A percentile compares a stretch with the other conserved stretches of the same genome.
Evolutionary conservation across 1,140 invertebrate genomes (phyloP).

Genomic region (Magallana ariakensis): DNA sequence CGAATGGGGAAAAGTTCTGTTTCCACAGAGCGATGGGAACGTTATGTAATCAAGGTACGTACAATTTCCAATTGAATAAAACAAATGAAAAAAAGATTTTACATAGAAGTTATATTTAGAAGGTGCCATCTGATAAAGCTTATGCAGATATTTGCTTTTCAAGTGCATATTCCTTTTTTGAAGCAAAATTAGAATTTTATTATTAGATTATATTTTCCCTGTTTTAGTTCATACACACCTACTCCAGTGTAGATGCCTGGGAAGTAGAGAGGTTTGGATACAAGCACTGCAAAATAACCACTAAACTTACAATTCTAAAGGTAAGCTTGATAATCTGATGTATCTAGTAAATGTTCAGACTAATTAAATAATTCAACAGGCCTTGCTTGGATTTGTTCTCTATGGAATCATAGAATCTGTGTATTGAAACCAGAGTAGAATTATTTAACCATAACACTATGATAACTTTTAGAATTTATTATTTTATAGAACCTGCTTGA

Average conservation of each 20-base stretch:
- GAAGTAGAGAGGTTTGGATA: slow-evolving; percentile 97
- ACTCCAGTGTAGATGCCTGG: slow-evolving; percentile 95
- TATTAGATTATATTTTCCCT: slow-evolving; percentile 40
- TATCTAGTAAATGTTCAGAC: no score
- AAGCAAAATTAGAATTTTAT: no score
- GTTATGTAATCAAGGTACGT: slow-evolving; percentile 87
- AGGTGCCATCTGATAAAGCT: no score
- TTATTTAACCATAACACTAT: no score
- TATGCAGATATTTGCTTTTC: no score
- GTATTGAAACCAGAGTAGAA: no score
- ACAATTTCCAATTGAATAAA: neutral
- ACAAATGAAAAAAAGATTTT: no score
- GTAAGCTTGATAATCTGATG: slow-evolving; percentile 65
- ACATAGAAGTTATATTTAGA: no score
- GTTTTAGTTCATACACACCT: slow-evolving; percentile 89
- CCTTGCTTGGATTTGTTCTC: no score
- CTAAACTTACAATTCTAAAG: slow-evolving; percentile 94
- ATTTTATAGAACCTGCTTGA: slow-evolving; percentile 90
- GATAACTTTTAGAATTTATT: slow-evolving; percentile 54
- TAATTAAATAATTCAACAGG: no score
- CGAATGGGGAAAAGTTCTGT: slow-evolving; percentile 88
- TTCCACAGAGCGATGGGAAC: slow-evolving; percentile 95
- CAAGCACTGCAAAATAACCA: slow-evolving; percentile 91
- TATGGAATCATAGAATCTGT: no score
- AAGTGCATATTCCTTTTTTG: no score